Evolutionary conservation across 2,797 vertebrate genomes (phyloP), one percentile per base, ranked within the genome.

Genomic region (Dipus sagitta): DNA sequence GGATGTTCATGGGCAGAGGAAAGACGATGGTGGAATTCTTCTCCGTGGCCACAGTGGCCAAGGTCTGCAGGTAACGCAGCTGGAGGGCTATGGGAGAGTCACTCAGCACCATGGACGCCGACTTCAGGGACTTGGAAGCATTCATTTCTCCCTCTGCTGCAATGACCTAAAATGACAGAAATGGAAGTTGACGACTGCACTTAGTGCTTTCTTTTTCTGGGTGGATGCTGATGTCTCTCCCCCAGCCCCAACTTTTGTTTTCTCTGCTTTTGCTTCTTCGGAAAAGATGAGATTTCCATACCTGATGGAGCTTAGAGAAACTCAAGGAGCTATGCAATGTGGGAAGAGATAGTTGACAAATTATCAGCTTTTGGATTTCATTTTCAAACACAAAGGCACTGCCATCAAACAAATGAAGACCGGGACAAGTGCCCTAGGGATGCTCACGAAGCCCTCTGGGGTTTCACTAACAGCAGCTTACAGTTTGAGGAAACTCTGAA

Each of bases 111-210:
- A 94, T 54, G 2, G 98, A 98, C 0, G 98, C 99, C 3, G 98
- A 98, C 92, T 97, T 98, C 77, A 99, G 97, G n/a, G 97, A 97
- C 32, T 96, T 97, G 2, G 99, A 98, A 0, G 98, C 98, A 14
- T 98, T 98, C 97, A 95, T 98, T 96, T 99, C 99, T 24, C 98
- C 99, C 91, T 98, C 98, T 0, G 99, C 98, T 20, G 97, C 94
- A 13, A 99, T 98, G 80, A 98, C 91, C 98, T 99, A 86, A 32
- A 78, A 84, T 7, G 23, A 93, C 2, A 64, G 67, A 28, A 83
- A 76, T 5, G 84, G 38, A 79, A 12, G 20, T 21, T 94, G 10
- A 17, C 24, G 0, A 3, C 6, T 67, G 14, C 30, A 12, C 71
- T 42, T 6, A 2, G 9, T 4, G 9, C 11, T 65, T 71, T 38